Evolutionary conservation across 2,888 invertebrate genomes (phyloP).

Genomic region (Pocota personata): DNA sequence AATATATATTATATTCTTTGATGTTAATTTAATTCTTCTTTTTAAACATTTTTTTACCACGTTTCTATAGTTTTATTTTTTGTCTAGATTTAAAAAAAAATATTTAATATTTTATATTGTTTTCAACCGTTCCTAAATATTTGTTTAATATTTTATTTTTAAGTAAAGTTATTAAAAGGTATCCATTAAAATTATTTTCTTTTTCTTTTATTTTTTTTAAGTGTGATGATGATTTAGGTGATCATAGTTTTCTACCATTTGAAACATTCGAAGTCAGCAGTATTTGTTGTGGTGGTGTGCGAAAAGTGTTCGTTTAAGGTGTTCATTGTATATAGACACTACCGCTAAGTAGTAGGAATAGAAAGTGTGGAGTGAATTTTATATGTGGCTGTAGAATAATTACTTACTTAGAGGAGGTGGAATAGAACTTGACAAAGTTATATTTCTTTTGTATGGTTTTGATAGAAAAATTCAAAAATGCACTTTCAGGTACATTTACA

Average conservation of each 20-base stretch:
- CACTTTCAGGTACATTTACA: slow-evolving; percentile 71
- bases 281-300: slow-evolving; percentile 20
- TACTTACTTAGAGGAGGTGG: slow-evolving; percentile 22
- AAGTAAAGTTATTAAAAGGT: slow-evolving; percentile 26
- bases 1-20: slow-evolving; percentile 71
- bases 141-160: slow-evolving; percentile 22
- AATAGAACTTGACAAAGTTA: slow-evolving; percentile 6
- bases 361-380: slow-evolving; percentile 3
- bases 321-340: slow-evolving; percentile 33
- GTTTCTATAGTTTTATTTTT: slow-evolving; percentile 24
- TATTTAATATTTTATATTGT: slow-evolving; percentile 42
- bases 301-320: slow-evolving; percentile 10
- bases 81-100: slow-evolving; percentile 19
- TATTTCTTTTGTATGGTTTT: slow-evolving; percentile 2
- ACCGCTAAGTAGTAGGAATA: slow-evolving; percentile 14
- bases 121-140: slow-evolving; percentile 50
- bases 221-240: slow-evolving; percentile 48
- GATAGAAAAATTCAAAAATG: slow-evolving; percentile 62
- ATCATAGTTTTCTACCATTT: slow-evolving; percentile 7
- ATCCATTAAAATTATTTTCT: slow-evolving; percentile 17
- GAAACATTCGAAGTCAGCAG: slow-evolving; percentile 39
- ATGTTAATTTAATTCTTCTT: slow-evolving; percentile 57
- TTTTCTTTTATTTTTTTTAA: slow-evolving; percentile 2
- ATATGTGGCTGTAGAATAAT: slow-evolving; percentile 3
- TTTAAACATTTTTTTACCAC: slow-evolving; percentile 47